Conservation (phyloP, 2,113 vertebrate species). For the Syrrhaptes paradoxus region DNA sequence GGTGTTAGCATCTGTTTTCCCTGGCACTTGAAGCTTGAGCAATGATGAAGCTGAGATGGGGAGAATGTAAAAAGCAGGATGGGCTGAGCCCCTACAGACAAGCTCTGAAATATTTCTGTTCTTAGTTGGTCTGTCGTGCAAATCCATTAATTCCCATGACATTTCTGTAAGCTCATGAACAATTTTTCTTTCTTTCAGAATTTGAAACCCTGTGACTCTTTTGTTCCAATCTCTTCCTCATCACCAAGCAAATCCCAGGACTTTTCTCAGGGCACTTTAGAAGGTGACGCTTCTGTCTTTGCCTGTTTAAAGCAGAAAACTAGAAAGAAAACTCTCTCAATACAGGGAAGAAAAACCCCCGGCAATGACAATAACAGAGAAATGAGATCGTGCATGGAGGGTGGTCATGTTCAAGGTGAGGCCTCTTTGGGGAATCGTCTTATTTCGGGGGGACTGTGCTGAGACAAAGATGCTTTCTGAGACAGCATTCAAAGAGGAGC, state of each 20-base stretch:
- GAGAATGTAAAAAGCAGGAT: neutral
- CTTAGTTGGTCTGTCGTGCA: neutral
- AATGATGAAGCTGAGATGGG: neutral
- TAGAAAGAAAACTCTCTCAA: neutral
- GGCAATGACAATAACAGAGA: neutral
- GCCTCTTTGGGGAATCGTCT: neutral
- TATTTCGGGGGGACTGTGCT: neutral
- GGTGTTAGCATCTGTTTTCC: neutral
- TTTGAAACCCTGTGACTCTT: neutral
- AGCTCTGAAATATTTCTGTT: neutral
- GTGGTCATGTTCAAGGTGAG: rapidly evolving
- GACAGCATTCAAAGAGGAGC: neutral
- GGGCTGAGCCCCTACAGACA: neutral
- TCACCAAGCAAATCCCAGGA: neutral
- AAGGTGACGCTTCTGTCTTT: neutral
- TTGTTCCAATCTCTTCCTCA: neutral
- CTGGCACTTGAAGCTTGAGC: neutral
- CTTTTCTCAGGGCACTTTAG: neutral
- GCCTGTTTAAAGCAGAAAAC: neutral
- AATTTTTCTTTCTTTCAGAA: neutral
- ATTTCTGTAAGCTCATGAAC: neutral
- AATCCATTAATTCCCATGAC: neutral
- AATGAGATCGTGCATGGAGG: neutral
- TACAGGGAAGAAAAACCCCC: neutral
- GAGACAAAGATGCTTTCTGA: neutral